These are phyloP conservation scores for Crioceris asparagi DNA, from an alignment of 2,888 invertebrate genomes.

Conservation along the genomic window DNA sequence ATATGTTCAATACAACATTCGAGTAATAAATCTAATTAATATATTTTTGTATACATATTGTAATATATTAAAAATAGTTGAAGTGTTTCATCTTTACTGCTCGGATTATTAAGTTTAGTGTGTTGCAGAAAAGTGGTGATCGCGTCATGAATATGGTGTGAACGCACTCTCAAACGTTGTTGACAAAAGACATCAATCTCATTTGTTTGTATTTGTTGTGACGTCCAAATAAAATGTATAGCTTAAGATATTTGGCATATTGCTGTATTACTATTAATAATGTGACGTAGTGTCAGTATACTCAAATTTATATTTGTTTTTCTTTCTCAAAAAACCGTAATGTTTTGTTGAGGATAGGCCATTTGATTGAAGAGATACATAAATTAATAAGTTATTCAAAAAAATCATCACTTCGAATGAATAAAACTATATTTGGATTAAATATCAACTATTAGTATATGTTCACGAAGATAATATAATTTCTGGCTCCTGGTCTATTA, in stretches of 20 bases:
- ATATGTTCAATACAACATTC: constrained; percentile 79
- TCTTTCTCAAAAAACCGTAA: too few species aligned
- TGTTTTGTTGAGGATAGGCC: too few species aligned
- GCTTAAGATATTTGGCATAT: constrained; percentile 23
- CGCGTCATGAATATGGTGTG: constrained; percentile 1
- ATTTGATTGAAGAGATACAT: too few species aligned
- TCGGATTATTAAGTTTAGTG: too few species aligned
- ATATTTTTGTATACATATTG: constrained; percentile 1
- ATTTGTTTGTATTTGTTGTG: constrained; percentile 23
- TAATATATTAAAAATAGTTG: constrained; percentile 3
- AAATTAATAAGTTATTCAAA: too few species aligned
- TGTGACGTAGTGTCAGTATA: constrained; percentile 19
- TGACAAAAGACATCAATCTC: constrained; percentile 14
- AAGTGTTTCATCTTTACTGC: constrained; percentile 1
- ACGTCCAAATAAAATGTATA: constrained; percentile 24
- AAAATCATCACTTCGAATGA: too few species aligned
- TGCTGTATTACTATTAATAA: constrained; percentile 21
- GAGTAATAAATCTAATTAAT: constrained; percentile 40
- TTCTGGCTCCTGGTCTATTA: too few species aligned
- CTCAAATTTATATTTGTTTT: constrained; percentile 17
- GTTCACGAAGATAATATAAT: too few species aligned
- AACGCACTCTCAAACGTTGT: constrained; percentile 14
- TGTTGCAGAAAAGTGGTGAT: neutral
- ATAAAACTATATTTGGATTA: too few species aligned
- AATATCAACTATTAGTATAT: too few species aligned